Conservation (phyloP, 2,113 vertebrate species). For the Gavialis gangeticus region DNA sequence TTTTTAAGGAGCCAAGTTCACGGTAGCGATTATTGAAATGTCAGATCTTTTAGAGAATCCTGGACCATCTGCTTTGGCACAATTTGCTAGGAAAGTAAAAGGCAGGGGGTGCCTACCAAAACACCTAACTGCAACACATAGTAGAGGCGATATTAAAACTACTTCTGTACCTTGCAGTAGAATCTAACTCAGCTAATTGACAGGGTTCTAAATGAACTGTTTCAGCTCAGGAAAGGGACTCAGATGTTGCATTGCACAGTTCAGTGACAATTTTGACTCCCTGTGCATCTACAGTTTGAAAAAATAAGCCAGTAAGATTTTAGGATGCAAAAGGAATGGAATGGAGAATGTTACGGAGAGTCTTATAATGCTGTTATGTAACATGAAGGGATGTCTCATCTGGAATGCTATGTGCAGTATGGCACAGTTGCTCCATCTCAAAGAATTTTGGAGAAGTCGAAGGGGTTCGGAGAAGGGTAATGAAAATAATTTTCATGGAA, state of each 20-base stretch:
- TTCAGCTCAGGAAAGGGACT: not conserved
- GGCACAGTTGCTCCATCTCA: not conserved
- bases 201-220: not conserved
- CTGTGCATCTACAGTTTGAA: not conserved
- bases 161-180: not conserved
- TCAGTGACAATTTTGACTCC: not conserved
- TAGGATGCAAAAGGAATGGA: not conserved
- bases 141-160: not conserved
- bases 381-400: not conserved
- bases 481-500: not conserved
- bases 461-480: too few species aligned
- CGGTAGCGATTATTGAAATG: not conserved
- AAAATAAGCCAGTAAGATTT: not conserved
- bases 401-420: not conserved
- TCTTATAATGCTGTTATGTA: not conserved
- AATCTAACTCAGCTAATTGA: too few species aligned
- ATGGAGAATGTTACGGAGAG: not conserved
- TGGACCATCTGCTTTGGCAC: not conserved
- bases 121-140: not conserved
- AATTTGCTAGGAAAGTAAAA: not conserved
- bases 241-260: not conserved
- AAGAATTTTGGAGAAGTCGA: not conserved
- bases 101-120: not conserved
- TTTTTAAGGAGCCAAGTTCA: not conserved
- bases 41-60: not conserved